phyloP scores from a whole-genome alignment of 2,888 invertebrate genomes.

The Reticulitermes lucifugus region DNA sequence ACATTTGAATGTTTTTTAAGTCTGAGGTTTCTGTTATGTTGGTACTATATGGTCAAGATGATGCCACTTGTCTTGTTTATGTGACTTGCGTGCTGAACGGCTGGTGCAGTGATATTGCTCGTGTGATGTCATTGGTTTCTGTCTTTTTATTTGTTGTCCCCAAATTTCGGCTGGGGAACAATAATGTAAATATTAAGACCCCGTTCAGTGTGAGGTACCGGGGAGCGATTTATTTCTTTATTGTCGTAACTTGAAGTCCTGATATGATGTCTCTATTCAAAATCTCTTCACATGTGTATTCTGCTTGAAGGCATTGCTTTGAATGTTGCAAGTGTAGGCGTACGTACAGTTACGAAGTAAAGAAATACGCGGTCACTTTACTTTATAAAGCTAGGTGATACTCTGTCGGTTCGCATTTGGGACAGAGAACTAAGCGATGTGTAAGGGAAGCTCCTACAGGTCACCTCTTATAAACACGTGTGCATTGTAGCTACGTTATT shows the following conservation, averaged over 20 bases:
- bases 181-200: background rate
- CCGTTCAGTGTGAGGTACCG: background rate
- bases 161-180: background rate
- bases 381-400: too few relatives aligned
- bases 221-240: background rate
- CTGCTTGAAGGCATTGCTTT: background rate
- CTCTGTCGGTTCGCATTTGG: too few relatives aligned
- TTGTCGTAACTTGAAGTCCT: background rate
- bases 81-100: background rate
- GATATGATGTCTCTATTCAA: background rate
- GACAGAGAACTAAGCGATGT: too few relatives aligned
- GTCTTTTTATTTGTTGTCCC: background rate
- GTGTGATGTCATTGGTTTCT: background rate
- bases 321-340: too few relatives aligned
- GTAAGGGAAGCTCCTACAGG: too few relatives aligned
- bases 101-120: background rate
- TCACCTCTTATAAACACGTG: too few relatives aligned
- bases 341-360: too few relatives aligned
- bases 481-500: too few relatives aligned
- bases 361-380: too few relatives aligned
- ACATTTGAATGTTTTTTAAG: background rate
- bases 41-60: background rate
- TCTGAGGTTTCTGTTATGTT: background rate
- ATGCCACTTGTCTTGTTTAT: background rate
- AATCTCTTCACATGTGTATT: background rate